Conservation (phyloP, 2,113 vertebrate species). For the Poeciliopsis prolifica region DNA sequence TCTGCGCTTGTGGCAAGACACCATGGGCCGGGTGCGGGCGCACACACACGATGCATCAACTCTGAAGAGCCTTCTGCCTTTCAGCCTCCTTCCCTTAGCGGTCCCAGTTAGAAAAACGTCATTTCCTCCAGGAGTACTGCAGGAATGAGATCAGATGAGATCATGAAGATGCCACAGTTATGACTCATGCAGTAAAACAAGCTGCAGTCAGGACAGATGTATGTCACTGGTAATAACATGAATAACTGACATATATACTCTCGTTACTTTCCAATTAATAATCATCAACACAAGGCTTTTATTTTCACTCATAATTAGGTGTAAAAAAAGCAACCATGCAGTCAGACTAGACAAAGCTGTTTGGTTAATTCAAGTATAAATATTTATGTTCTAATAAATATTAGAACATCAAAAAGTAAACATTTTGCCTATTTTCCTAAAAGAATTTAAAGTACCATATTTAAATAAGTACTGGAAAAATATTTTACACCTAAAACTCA, state of each 20-base stretch:
- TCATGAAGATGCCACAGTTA: conserved; percentile 11
- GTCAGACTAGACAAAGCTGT: not conserved
- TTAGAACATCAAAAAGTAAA: not conserved
- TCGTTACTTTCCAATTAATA: conserved; percentile 9
- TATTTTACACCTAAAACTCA: too few species aligned
- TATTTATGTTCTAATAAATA: too few species aligned
- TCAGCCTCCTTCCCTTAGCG: conserved; percentile 82
- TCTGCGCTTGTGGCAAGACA: conserved; percentile 87
- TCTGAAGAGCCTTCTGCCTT: conserved; percentile 74
- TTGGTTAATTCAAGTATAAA: not conserved
- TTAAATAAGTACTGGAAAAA: too few species aligned
- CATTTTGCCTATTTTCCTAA: too few species aligned
- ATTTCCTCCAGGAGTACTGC: conserved; percentile 78
- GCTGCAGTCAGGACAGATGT: conserved; percentile 3
- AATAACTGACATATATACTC: not conserved
- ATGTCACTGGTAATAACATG: conserved; percentile 2
- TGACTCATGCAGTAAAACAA: conserved; percentile 8
- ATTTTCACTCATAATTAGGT: conserved; percentile 32
- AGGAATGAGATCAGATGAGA: conserved; percentile 36
- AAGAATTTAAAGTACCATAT: too few species aligned
- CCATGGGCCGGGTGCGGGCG: conserved; percentile 88
- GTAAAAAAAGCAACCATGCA: conserved; percentile 24
- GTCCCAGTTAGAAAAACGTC: conserved; percentile 69
- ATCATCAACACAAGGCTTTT: conserved; percentile 26
- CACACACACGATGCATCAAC: conserved; percentile 76